These are phyloP conservation scores for Streptopelia turtur DNA, from an alignment of 2,797 vertebrate species.

Conservation along the genomic window DNA sequence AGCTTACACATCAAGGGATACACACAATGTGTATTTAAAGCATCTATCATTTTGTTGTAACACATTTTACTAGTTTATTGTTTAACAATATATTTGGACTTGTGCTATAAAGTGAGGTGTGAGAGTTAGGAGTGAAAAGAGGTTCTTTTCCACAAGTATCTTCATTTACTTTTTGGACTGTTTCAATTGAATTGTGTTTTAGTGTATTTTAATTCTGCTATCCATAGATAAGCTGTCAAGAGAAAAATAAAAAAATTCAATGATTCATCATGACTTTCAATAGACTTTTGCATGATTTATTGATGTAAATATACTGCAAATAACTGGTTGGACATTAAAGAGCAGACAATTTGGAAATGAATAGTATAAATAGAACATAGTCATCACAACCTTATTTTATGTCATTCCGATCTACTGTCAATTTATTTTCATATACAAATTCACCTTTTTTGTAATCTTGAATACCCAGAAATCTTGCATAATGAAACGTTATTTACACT, in stretches of 20 bases:
- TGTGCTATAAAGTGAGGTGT: neutral
- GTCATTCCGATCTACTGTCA: constrained; percentile 62
- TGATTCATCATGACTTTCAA: neutral
- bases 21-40: neutral
- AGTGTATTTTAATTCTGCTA: neutral
- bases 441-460: constrained; percentile 55
- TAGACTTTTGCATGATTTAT: constrained; percentile 76
- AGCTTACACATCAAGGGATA: neutral
- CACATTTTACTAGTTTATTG: neutral
- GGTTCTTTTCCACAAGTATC: neutral
- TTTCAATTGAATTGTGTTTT: neutral
- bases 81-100: neutral
- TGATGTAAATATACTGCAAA: constrained; percentile 79
- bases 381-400: constrained; percentile 71
- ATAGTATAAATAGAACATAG: constrained; percentile 70
- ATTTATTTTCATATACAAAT: constrained; percentile 74
- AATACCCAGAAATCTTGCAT: constrained; percentile 71
- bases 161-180: neutral
- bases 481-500: constrained; percentile 77
- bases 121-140: neutral
- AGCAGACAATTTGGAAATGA: constrained; percentile 67
- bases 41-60: neutral
- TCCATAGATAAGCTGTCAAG: neutral
- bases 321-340: constrained; percentile 67
- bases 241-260: neutral